Evolutionary conservation across 2,888 invertebrate species (phyloP).

Genomic region (Amiota communis): DNA sequence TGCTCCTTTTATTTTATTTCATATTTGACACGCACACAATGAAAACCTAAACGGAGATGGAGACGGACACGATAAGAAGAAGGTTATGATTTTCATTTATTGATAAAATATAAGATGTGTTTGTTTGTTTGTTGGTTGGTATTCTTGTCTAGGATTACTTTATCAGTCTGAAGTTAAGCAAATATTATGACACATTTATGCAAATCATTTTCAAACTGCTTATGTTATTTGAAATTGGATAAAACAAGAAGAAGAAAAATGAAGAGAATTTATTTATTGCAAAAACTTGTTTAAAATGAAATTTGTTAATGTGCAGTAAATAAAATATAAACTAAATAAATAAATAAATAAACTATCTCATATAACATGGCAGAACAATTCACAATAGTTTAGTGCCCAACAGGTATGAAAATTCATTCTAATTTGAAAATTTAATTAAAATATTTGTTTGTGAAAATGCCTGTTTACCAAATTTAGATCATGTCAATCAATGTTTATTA

Average conservation of each 20-base stretch:
- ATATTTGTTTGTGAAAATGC: not conserved
- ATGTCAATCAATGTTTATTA: too few species aligned
- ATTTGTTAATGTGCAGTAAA: too few species aligned
- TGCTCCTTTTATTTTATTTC: not conserved
- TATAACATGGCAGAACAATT: too few species aligned
- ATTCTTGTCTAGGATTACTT: too few species aligned
- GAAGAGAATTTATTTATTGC: too few species aligned
- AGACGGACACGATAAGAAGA: too few species aligned
- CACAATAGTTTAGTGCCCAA: not conserved
- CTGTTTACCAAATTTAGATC: too few species aligned
- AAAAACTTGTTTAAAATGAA: too few species aligned
- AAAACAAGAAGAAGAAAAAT: not conserved
- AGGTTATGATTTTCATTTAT: slow-evolving; percentile 7
- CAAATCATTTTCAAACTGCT: not conserved
- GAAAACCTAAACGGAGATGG: not conserved
- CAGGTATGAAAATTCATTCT: not conserved
- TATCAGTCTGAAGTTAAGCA: not conserved
- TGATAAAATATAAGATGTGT: slow-evolving; percentile 10
- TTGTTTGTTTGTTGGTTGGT: not conserved
- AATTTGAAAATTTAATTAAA: not conserved
- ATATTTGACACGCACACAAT: not conserved
- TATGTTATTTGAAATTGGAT: not conserved
- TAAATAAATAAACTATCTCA: too few species aligned
- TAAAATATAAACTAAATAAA: too few species aligned
- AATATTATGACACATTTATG: slow-evolving; percentile 20